A percentile compares a stretch with the other conserved stretches of the same genome.
Conservation (phyloP, 2,113 vertebrate genomes). For the Syngnathus floridae region DNA sequence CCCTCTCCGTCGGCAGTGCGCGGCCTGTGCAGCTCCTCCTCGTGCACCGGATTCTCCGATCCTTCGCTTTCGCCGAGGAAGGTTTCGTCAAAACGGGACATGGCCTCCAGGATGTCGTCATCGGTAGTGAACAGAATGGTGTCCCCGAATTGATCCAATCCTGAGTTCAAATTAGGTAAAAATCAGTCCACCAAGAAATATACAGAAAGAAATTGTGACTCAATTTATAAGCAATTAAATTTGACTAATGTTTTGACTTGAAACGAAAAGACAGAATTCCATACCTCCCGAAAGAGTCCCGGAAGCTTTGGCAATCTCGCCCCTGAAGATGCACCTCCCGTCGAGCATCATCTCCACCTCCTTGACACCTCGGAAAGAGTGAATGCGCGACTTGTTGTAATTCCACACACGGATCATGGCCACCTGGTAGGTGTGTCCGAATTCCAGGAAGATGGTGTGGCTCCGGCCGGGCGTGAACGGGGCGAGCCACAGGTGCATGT, state of each 20-base stretch:
- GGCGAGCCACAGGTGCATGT: slow-evolving; percentile 96
- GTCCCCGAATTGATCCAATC: slow-evolving; percentile 91
- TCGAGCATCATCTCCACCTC: slow-evolving; percentile 85
- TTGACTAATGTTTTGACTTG: too few relatives aligned
- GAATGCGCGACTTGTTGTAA: slow-evolving; percentile 97
- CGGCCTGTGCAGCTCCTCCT: slow-evolving; percentile 83
- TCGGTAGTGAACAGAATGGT: slow-evolving; percentile 94
- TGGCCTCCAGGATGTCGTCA: slow-evolving; percentile 90
- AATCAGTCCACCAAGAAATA: too few relatives aligned
- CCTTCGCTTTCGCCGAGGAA: slow-evolving; percentile 69
- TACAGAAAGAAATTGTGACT: too few relatives aligned
- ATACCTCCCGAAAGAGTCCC: slow-evolving; percentile 88
- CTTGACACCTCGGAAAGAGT: slow-evolving; percentile 88
- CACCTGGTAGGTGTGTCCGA: slow-evolving; percentile 75
- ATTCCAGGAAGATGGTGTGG: slow-evolving; percentile 81
- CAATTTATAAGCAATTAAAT: too few relatives aligned
- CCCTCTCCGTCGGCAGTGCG: slow-evolving; percentile 84
- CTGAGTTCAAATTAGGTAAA: slow-evolving; percentile 52
- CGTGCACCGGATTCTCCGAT: slow-evolving; percentile 48
- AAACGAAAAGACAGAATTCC: neutral
- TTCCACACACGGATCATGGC: slow-evolving; percentile 98
- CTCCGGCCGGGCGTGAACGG: slow-evolving; percentile 82
- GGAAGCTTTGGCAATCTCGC: slow-evolving; percentile 96
- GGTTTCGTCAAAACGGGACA: slow-evolving; percentile 82
- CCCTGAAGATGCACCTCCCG: slow-evolving; percentile 81